Percentiles rank a stretch among this genome's conserved stretches.
These are phyloP conservation scores for Dysdera silvatica DNA, from an alignment of 1,140 invertebrate species.

Conservation along the genomic window DNA sequence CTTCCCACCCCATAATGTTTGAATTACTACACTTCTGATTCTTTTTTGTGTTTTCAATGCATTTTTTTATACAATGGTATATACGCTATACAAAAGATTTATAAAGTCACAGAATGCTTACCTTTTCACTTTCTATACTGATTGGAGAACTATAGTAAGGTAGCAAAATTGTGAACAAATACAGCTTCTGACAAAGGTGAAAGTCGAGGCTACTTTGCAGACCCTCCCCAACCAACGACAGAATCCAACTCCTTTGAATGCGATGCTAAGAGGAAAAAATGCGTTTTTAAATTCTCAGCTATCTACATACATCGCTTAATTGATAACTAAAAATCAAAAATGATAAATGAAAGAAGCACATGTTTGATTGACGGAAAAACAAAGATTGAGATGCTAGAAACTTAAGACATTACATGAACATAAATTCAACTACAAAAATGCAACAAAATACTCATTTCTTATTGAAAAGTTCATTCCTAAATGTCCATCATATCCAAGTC, in stretches of 20 bases:
- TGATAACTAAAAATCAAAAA: neutral
- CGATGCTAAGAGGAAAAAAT: slow-evolving; percentile 28
- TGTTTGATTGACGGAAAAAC: no score
- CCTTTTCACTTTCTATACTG: slow-evolving; percentile 47
- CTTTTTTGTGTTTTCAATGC: no score
- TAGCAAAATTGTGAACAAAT: slow-evolving; percentile 54
- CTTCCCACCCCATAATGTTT: no score
- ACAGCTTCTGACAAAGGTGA: slow-evolving; percentile 51
- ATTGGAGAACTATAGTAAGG: slow-evolving; percentile 48
- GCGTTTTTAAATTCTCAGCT: neutral
- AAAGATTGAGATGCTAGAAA: no score
- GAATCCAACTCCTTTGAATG: slow-evolving; percentile 58
- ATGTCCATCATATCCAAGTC: no score
- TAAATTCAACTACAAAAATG: neutral
- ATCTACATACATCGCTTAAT: neutral
- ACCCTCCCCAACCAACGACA: slow-evolving; percentile 59
- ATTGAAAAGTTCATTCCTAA: no score
- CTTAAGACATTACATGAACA: neutral
- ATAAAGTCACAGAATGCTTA: no score
- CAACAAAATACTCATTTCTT: neutral
- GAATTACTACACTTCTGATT: no score
- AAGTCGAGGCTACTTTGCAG: slow-evolving; percentile 52
- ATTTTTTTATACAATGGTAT: no score
- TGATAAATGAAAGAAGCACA: neutral
- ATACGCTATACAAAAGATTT: no score